These are phyloP conservation scores for Chironomus riparius DNA, from an alignment of 2,888 invertebrate genomes.

Conservation along the genomic window DNA sequence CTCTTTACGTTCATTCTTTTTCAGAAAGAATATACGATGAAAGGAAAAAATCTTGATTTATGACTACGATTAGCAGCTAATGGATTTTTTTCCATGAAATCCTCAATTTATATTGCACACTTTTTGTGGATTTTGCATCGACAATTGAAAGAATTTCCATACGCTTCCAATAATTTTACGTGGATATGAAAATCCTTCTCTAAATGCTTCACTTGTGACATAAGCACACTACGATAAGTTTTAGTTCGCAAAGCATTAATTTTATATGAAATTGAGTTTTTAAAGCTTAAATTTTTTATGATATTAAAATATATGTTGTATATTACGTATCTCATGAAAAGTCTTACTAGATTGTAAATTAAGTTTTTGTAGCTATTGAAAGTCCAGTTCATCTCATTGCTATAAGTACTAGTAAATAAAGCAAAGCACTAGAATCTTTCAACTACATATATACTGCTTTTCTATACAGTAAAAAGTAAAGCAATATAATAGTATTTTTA, in stretches of 20 bases:
- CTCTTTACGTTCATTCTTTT: background rate
- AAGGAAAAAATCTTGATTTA: constrained; percentile 23
- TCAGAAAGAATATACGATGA: background rate
- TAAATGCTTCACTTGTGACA: background rate
- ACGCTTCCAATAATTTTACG: constrained; percentile 20
- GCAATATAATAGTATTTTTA: background rate
- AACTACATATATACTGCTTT: too few species aligned
- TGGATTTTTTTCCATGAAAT: constrained; percentile 21
- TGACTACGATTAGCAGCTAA: constrained; percentile 20
- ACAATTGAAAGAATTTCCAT: constrained; percentile 21
- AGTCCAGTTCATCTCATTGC: too few species aligned
- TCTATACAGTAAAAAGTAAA: too few species aligned
- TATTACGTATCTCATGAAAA: too few species aligned
- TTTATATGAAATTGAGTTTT: background rate
- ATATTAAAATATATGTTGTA: too few species aligned
- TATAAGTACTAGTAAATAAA: too few species aligned
- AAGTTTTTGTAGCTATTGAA: too few species aligned
- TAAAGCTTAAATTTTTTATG: too few species aligned
- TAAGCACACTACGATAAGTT: background rate
- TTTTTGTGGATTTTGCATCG: constrained; percentile 9
- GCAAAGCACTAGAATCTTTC: too few species aligned
- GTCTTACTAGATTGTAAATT: too few species aligned
- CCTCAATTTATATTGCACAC: constrained; percentile 21
- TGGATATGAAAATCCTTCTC: constrained; percentile 21
- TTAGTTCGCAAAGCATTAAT: background rate